These are phyloP conservation scores for Drosophila pseudoananassae DNA, from an alignment of 1,140 invertebrate genomes.

Conservation along the genomic window DNA sequence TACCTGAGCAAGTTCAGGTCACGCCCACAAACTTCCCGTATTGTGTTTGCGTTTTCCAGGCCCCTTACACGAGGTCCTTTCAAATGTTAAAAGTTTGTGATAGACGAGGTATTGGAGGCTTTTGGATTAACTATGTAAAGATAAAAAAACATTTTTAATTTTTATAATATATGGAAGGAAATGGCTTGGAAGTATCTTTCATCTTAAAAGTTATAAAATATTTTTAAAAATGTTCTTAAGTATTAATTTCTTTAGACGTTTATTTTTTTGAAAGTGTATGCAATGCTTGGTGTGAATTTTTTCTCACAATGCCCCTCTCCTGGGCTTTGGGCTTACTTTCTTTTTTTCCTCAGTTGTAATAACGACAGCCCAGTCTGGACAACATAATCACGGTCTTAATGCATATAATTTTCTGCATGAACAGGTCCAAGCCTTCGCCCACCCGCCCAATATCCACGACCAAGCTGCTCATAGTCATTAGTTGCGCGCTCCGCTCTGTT, in stretches of 20 bases:
- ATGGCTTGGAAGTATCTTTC: too few relatives aligned
- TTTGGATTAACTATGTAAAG: too few relatives aligned
- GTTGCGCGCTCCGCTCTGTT: slow-evolving; percentile 39
- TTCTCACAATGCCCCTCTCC: background rate
- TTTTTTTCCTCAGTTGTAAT: slow-evolving; percentile 52
- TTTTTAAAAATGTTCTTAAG: too few relatives aligned
- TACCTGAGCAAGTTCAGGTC: slow-evolving; percentile 31
- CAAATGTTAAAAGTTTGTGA: background rate
- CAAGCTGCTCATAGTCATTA: slow-evolving; percentile 74
- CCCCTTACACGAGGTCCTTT: background rate
- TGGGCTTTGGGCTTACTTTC: slow-evolving; percentile 9
- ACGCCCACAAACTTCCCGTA: slow-evolving; percentile 12
- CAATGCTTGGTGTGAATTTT: too few relatives aligned
- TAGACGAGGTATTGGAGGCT: too few relatives aligned
- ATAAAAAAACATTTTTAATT: too few relatives aligned
- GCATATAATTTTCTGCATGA: slow-evolving; percentile 83
- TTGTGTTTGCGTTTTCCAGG: slow-evolving; percentile 2
- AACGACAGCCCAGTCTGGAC: slow-evolving; percentile 67
- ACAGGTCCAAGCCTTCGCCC: slow-evolving; percentile 40
- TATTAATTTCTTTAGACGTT: background rate
- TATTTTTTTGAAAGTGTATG: slow-evolving; percentile 12
- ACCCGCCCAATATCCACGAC: slow-evolving; percentile 34
- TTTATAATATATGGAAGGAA: too few relatives aligned
- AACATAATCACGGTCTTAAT: slow-evolving; percentile 80
- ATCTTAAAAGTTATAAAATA: too few relatives aligned